Conservation (phyloP, 1,140 invertebrate genomes). For the Drosophila kanapiae region DNA sequence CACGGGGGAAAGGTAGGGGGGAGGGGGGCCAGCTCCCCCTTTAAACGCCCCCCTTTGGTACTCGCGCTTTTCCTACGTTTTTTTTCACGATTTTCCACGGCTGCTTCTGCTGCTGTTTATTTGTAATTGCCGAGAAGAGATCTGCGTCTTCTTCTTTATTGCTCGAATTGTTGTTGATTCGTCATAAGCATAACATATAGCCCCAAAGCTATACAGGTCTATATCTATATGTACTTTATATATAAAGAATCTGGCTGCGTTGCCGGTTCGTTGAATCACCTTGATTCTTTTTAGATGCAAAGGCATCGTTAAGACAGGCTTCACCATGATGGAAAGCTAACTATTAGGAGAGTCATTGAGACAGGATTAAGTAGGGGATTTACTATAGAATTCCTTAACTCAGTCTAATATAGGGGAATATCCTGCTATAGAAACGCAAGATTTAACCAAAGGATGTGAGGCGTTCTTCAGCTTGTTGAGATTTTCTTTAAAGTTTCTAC, state of each 20-base stretch:
- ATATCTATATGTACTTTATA: conserved; percentile 2
- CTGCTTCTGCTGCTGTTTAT: conserved; percentile 27
- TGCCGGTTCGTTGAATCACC: conserved; percentile 1
- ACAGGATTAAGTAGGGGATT: no score
- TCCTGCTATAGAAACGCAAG: no score
- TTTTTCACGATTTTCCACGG: conserved; percentile 14
- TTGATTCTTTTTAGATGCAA: neutral
- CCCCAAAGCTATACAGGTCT: conserved; percentile 33
- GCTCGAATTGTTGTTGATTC: conserved; percentile 46
- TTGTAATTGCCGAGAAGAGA: conserved; percentile 36
- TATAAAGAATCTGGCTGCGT: conserved; percentile 2
- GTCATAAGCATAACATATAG: conserved; percentile 46
- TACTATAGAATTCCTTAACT: no score
- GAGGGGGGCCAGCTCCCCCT: conserved; percentile 13
- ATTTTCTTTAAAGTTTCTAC: no score
- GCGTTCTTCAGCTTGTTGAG: no score
- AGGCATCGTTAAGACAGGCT: neutral
- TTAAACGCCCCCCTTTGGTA: neutral
- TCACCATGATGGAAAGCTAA: no score
- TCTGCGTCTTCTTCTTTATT: conserved; percentile 39
- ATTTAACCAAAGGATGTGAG: no score
- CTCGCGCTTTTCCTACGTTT: neutral
- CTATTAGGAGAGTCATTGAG: neutral
- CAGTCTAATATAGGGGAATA: no score
- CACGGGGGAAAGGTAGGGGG: no score